Base-by-base conservation (phyloP, 2,797 vertebrate genomes). In the Discoglossus pictus region DNA sequence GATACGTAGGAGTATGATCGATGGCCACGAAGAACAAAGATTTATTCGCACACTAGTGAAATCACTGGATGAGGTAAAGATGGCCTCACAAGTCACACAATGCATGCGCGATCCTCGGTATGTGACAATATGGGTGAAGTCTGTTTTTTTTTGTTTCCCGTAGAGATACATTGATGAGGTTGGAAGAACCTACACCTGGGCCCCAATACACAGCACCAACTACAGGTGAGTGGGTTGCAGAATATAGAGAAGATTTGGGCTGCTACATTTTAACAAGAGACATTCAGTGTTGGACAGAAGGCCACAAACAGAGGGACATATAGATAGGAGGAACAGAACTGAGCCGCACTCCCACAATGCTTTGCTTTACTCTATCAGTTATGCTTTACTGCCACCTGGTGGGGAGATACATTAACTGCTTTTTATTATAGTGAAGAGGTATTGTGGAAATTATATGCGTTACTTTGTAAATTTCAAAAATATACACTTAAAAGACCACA, bases 1-100 rank as follows among this genome's bases (percentile, higher is more conserved):
- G 97, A 98, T 99, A 75, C 93, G 97, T 5, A 90, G 91, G 61
- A 91, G 87, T 78, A 98, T 99, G 97, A 98, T 99, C 65, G 95
- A 99, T 73, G 93, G 95, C 40, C 88, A 83, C 43, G 79, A 86
- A 0, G 95, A 93, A 61, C 93, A 95, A 81, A 92, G 73, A 76
- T 93, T 90, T 88, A 92, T 98, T 88, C 92, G 87, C 82, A 96
- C 96, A 0, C 83, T 98, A 79, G 88, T 98, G 87, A 99, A 98
- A 81, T 98, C 97, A 47, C 83, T 93, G 82, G 96, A 99, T 4
- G 93, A 99, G 96, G 97, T 94, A 92, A 90, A 38, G 16, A 4
- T 7, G 13, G 23, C 6, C 8, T 9, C 8, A 44, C 42, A 44
- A 44, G 15, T 40, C 6, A 15, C 16, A 15, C 34, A 11, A 21